Evolutionary conservation across 2,113 vertebrate species (phyloP), one percentile per base, ranked within the genome.

Genomic region (Quiscalus mexicanus): DNA sequence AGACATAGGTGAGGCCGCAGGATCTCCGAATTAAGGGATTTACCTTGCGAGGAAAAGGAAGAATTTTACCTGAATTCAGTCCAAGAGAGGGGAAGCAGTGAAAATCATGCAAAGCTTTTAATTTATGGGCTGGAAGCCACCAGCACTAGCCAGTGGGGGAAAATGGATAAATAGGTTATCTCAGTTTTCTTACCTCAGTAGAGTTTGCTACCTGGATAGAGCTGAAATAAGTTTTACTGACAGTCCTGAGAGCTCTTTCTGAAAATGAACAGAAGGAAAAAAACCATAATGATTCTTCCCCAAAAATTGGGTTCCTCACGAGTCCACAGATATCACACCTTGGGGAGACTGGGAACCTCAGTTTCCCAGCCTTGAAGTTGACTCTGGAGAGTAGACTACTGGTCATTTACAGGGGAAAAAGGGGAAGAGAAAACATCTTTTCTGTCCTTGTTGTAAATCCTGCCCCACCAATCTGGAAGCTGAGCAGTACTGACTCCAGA

Each of bases 301-400:
- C 28, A 44, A 30, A 35, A 82, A 23, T 1, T 41, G 16, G 11
- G 2, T 41, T 70, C 24, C 35, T 89, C 15, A 45, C 6, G 27
- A 74, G 9, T n/a, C 49, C 28, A 20, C 12, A 10, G 10, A 2
- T 49, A 15, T 12, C 24, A 24, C 31, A 28, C 25, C 25, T 42
- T 0, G 0, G 12, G 8, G 33, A 37, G 41, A 42, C 3, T 47
- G 23, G 20, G 70, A 86, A 37, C 23, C 30, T 31, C 30, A 19
- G 3, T 56, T 70, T 65, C 20, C 41, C 37, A 65, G 33, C 25
- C 41, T n/a, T 52, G 23, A 47, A 56, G 20, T 2, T 79, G 14
- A 11, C 37, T 85, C 39, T 47, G 41, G 58, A 79, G 20, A 58
- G 13, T 10, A 74, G 31, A 23, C 4, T 59, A 5, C 15, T 56